Evolutionary conservation across 2,888 invertebrate genomes (phyloP), one percentile per base, ranked within the genome.

Genomic region (Plagiodera versicolora): DNA sequence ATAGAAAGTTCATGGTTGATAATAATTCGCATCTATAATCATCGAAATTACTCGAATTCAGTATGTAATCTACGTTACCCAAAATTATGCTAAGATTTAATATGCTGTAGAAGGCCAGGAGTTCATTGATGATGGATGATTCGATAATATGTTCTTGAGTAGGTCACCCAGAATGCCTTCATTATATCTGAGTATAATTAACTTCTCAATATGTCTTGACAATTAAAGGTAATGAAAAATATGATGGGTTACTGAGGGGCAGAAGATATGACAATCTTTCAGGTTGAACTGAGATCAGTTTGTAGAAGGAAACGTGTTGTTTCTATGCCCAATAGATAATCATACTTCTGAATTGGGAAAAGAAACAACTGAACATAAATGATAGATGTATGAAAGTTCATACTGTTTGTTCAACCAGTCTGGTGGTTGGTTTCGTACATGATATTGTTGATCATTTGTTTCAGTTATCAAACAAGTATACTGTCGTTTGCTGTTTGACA

Each of bases 1-100:
- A 14, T n/a, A 39, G 14, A 52, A 52, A 52, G 35, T 52, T 19
- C 39, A 52, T 24, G 52, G 39, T 52, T 11, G 18, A 52, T 39
- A 52, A 52, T 52, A n/a, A 39, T n/a, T 20, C 19, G 20, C 18
- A 52, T 35, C 6, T 9, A 10, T 8, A n/a, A 51, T 51, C 30
- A 52, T 39, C 19, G 35, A 24, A 51, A 16, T 51, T 32, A 16
- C 52, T 39, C 14, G 39, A 39, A 39, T 48, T 48, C 28, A 48
- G 14, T 39, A 11, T 39, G 39, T 39, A 39, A 39, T 39, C 14
- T 39, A 1, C 14, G 1, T 14, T 14, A 39, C 14, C 39, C 14
- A 4, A 39, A 1, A 39, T 39, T 39, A 39, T 14, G 14, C 14
- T 8, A 39, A 39, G 39, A 14, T 39, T 39, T 39, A 39, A 10